Conservation (phyloP, 2,888 invertebrate genomes). For the Hedychridium roseum region DNA sequence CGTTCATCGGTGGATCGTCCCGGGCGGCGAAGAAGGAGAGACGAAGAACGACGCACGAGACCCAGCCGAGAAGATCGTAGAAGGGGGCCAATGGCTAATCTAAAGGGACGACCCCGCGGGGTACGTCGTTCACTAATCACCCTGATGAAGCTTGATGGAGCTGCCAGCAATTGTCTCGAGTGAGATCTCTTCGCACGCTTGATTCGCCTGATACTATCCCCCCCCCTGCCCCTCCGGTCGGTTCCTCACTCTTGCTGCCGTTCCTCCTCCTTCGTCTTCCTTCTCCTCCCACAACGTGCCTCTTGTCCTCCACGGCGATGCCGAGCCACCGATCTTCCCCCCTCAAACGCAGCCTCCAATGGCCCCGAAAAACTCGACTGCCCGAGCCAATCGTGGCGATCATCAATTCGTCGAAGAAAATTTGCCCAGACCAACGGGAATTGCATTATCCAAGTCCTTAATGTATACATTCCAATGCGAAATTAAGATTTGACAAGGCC, state of each 20-base stretch:
- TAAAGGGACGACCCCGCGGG: conserved; percentile 42
- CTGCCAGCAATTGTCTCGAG: conserved; percentile 47
- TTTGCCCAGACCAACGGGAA: no score
- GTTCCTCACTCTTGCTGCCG: conserved; percentile 12
- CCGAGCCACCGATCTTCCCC: no score
- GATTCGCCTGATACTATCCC: no score
- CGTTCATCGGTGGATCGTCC: conserved; percentile 34
- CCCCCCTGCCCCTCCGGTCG: conserved; percentile 8
- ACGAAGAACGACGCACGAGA: conserved; percentile 5
- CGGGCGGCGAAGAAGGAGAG: background rate
- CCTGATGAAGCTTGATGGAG: conserved; percentile 52
- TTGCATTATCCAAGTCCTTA: no score
- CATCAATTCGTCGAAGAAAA: no score
- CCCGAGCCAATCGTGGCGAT: no score
- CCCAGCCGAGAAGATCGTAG: conserved; percentile 3
- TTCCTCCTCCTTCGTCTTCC: background rate
- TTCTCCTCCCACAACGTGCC: no score
- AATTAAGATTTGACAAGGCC: no score
- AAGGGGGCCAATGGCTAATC: conserved; percentile 33
- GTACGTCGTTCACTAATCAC: conserved; percentile 46
- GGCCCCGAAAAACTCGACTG: no score
- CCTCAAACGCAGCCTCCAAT: no score
- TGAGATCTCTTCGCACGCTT: conserved; percentile 52
- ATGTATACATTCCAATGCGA: no score
- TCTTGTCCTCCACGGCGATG: no score